Conservation (phyloP, 2,888 invertebrate species). For the Balanococcus diminutus region DNA sequence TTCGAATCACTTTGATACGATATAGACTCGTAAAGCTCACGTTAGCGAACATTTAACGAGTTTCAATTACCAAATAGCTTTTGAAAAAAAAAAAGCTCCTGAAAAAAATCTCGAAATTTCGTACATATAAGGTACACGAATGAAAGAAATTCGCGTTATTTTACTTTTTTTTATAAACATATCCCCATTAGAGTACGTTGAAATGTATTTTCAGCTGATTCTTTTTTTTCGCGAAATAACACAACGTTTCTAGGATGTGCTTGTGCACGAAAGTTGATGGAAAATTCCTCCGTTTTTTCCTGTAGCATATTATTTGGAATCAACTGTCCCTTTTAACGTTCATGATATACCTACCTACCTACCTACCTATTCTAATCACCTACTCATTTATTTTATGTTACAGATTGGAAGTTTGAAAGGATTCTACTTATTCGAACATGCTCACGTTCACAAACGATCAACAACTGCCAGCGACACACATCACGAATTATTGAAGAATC, state of each 20-base stretch:
- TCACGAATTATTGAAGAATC: slow-evolving; percentile 76
- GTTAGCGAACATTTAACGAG: not conserved
- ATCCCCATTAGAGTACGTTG: not conserved
- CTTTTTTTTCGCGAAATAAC: too few species aligned
- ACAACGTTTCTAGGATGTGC: not conserved
- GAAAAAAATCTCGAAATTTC: not conserved
- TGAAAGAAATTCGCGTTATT: not conserved
- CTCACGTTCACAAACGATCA: slow-evolving; percentile 84
- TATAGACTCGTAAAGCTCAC: not conserved
- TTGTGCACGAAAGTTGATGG: not conserved
- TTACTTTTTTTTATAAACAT: not conserved
- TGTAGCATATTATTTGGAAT: too few species aligned
- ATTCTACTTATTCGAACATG: slow-evolving; percentile 85
- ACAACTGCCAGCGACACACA: slow-evolving; percentile 77
- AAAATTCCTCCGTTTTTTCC: not conserved
- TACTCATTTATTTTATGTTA: slow-evolving; percentile 62
- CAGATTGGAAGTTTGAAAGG: slow-evolving; percentile 89
- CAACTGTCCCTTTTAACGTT: too few species aligned
- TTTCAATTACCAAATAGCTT: not conserved
- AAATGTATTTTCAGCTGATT: not conserved
- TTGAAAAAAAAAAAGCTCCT: not conserved
- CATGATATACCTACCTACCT: too few species aligned
- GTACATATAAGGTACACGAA: not conserved
- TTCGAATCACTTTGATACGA: not conserved
- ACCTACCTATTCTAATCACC: too few species aligned